Conservation (phyloP, 2,113 vertebrate genomes). For the Empidonax traillii region DNA sequence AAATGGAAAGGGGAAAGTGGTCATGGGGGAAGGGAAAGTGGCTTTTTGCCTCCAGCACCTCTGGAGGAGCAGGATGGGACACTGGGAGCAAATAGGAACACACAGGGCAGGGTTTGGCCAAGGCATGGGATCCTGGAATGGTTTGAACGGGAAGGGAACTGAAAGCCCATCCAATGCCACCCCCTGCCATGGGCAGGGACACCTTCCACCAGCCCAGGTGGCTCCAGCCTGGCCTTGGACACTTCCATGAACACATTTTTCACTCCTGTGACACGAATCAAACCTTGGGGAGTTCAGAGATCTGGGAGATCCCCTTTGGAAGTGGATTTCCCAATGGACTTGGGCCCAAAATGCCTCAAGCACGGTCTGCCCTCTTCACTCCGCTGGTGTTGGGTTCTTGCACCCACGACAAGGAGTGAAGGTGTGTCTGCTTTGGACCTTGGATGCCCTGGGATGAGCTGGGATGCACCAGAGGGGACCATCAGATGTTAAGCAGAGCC, state of each 20-base stretch:
- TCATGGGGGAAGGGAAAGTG: fast-evolving
- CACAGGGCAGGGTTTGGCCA: neutral
- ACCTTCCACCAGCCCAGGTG: neutral
- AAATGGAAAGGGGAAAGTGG: neutral
- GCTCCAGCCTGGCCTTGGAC: neutral
- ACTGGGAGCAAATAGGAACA: neutral
- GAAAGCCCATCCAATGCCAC: neutral
- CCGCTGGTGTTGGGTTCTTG: neutral
- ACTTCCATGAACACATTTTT: neutral
- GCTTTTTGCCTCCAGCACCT: neutral
- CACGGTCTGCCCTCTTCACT: neutral
- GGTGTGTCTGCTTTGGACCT: neutral
- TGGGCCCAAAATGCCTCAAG: neutral
- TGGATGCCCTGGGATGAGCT: neutral
- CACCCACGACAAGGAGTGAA: fast-evolving
- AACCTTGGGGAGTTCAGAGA: neutral
- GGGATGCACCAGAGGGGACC: neutral
- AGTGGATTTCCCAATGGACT: neutral
- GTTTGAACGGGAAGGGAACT: fast-evolving
- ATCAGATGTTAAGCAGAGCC: neutral
- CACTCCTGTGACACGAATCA: neutral
- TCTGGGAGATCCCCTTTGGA: neutral
- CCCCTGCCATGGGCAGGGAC: neutral
- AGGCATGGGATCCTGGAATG: neutral
- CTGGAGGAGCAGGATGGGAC: fast-evolving